Conservation (phyloP, 1,140 invertebrate genomes). For the Scaptodrosophila lebanonensis region DNA sequence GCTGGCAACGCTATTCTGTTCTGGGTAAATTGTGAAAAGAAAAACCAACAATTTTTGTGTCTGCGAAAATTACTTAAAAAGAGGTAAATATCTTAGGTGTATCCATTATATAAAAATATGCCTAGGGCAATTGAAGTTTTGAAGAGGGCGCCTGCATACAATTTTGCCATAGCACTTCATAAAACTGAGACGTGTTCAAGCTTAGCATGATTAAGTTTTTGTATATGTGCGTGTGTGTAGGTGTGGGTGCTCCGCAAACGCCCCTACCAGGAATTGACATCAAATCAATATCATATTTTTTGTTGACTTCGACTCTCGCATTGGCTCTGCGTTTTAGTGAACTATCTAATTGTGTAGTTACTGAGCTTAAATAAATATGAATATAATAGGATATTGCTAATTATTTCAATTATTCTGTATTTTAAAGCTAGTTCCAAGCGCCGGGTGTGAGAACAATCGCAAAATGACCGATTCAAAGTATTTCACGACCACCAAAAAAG, state of each 20-base stretch:
- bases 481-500: conserved; percentile 99
- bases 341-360: too few species aligned
- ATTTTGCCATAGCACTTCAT: neutral
- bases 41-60: too few species aligned
- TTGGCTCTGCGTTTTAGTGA: too few species aligned
- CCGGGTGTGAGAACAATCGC: conserved; percentile 11
- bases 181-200: conserved; percentile 35
- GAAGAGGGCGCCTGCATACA: neutral
- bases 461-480: conserved; percentile 99
- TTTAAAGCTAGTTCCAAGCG: conserved; percentile 17
- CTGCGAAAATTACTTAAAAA: too few species aligned
- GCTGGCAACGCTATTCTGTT: too few species aligned
- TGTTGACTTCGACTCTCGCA: too few species aligned
- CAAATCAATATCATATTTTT: conserved; percentile 5
- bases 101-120: conserved; percentile 27
- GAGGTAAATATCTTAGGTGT: too few species aligned
- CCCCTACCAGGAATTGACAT: conserved; percentile 11
- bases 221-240: conserved; percentile 11
- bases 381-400: too few species aligned
- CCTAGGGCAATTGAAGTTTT: conserved; percentile 22
- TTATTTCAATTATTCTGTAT: neutral
- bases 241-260: conserved; percentile 16
- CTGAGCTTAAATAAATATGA: too few species aligned
- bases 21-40: too few species aligned
- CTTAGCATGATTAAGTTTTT: conserved; percentile 15